Base-by-base conservation (phyloP, 2,888 invertebrate species). In the Amphipoea oculea region DNA sequence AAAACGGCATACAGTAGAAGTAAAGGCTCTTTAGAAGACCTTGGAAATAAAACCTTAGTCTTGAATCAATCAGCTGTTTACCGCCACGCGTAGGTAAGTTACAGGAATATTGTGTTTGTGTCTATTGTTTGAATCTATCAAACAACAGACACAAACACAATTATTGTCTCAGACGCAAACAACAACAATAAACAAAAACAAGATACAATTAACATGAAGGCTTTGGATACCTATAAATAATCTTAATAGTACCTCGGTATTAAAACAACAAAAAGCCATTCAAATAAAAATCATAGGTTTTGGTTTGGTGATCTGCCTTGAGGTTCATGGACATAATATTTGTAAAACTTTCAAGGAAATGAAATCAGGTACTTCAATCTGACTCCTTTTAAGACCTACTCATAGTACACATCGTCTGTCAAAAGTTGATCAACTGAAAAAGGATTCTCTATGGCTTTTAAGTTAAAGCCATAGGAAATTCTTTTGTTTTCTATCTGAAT, bases 261-360 rank as follows among this genome's bases (percentile, higher is more conserved):
- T 60, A 42, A 11, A 57, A 66, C n/a, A 66, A 60, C 23, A 17
- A 42, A 82, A 66, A 40, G 3, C 9, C 9, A 78, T 23, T 36
- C 4, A 48, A 69, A n/a, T 7, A 66, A 42, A 62, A 45, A 36
- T 42, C 20, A 12, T 66, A 20, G 36, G 20, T 40, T 40, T 74
- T 20, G 20, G 36, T 66, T 82, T 66, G 14, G 12, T 51, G 14
- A 80, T 62, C 66, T 62, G 40, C 14, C 73, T 23, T 40, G 17
- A 12, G 60, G 42, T 60, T 45, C 4, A 42, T 60, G n/a, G 29
- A n/a, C 42, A 20, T 66, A 20, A 9, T 51, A 54, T 80, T 67
- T 54, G 5, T n/a, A 23, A 62, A 83, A 67, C 12, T 67, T n/a
- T 60, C 36, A 42, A 51, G 1, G 57, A 51, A 83, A 42, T 76